Evolutionary conservation across 1,140 invertebrate genomes (phyloP).

Genomic region (Drosophila orosa): DNA sequence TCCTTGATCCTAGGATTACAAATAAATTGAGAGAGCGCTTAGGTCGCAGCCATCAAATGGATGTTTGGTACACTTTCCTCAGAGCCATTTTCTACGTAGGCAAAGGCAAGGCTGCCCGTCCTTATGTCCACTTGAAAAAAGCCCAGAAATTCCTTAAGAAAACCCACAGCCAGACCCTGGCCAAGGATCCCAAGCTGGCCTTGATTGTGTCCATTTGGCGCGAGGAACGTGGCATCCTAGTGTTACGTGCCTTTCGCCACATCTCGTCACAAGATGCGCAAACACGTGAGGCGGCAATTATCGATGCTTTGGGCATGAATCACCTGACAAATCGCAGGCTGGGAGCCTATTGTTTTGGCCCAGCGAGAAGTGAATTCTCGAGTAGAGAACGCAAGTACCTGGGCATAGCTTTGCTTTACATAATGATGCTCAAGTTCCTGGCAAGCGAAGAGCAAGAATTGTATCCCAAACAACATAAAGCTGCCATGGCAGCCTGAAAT

Average conservation of each 20-base stretch:
- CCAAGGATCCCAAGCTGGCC: conserved; percentile 87
- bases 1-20: conserved; percentile 94
- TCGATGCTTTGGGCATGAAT: conserved; percentile 92
- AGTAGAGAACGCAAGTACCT: conserved; percentile 88
- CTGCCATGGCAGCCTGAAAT: conserved; percentile 22
- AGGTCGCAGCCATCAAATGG: conserved; percentile 83
- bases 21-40: conserved; percentile 88
- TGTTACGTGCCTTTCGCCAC: conserved; percentile 95
- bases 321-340: conserved; percentile 92
- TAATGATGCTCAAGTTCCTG: conserved; percentile 73
- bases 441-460: conserved; percentile 47
- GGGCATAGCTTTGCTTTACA: conserved; percentile 92
- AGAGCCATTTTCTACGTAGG: conserved; percentile 92
- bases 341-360: conserved; percentile 92
- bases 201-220: conserved; percentile 95
- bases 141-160: conserved; percentile 86
- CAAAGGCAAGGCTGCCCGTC: conserved; percentile 92
- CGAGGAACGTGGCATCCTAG: conserved; percentile 91
- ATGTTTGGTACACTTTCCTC: conserved; percentile 88
- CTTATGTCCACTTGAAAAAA: conserved; percentile 95
- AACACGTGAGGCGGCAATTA: conserved; percentile 96
- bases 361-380: conserved; percentile 88
- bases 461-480: conserved; percentile 5
- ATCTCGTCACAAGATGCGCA: conserved; percentile 95
- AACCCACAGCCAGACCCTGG: conserved; percentile 24